Conservation (phyloP, 2,797 vertebrate species). For the Aldrovandia affinis region DNA sequence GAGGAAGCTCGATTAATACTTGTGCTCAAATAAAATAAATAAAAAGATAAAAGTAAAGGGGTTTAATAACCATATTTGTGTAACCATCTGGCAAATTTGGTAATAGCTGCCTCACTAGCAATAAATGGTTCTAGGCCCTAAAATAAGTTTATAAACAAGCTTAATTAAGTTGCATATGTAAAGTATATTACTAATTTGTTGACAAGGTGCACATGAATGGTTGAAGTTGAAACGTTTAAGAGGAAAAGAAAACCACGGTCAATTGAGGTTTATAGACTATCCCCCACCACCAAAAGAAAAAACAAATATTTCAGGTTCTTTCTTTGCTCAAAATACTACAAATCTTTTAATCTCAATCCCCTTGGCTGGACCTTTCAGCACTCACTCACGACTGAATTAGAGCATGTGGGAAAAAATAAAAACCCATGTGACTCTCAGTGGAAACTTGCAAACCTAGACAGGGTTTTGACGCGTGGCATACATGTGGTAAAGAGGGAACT, state of each 20-base stretch:
- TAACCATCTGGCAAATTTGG: too few species aligned
- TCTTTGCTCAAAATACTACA: not conserved
- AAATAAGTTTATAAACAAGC: too few species aligned
- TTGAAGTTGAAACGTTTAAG: too few species aligned
- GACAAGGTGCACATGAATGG: too few species aligned
- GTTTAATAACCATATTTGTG: too few species aligned
- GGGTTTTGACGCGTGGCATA: constrained; percentile 2
- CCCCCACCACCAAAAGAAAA: not conserved
- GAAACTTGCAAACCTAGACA: not conserved
- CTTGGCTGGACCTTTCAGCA: not conserved
- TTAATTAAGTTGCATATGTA: too few species aligned
- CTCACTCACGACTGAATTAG: not conserved
- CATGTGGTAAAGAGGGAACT: not conserved
- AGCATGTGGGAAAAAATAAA: not conserved
- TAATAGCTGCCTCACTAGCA: too few species aligned
- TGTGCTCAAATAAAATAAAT: too few species aligned
- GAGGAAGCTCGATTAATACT: too few species aligned
- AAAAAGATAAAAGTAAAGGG: too few species aligned
- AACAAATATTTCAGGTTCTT: not conserved
- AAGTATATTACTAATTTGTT: too few species aligned
- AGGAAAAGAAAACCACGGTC: not conserved
- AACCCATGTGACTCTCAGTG: not conserved
- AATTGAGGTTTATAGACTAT: not conserved
- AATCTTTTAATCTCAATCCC: not conserved
- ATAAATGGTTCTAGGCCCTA: too few species aligned